phyloP scores from a whole-genome alignment of 1,140 invertebrate genomes.

The Daktulosphaira vitifoliae region DNA sequence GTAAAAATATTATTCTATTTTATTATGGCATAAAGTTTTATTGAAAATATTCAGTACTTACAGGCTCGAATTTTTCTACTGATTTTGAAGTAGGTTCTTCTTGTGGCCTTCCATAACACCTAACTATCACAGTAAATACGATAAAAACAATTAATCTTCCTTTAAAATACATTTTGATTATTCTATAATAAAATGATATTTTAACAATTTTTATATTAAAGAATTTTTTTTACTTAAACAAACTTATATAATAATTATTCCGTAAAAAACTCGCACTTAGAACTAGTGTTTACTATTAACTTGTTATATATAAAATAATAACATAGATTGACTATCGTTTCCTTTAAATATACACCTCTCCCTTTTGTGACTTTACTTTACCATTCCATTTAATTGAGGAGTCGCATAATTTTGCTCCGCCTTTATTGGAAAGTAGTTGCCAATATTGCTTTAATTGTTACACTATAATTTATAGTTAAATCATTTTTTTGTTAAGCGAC shows the following conservation, averaged over 20 bases:
- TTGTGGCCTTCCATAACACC: not conserved
- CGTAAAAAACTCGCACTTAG: not conserved
- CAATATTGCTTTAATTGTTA: too few relatives aligned
- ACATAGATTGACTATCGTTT: not conserved
- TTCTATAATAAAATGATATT: too few relatives aligned
- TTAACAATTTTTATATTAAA: too few relatives aligned
- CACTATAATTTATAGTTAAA: too few relatives aligned
- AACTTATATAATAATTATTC: too few relatives aligned
- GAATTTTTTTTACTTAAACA: too few relatives aligned
- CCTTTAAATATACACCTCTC: constrained; percentile 33
- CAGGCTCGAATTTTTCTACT: constrained; percentile 16
- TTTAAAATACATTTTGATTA: constrained; percentile 4
- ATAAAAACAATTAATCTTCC: not conserved
- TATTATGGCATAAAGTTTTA: too few relatives aligned
- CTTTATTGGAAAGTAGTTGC: constrained; percentile 9
- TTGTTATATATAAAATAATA: constrained; percentile 2
- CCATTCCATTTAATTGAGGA: not conserved
- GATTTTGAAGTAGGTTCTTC: not conserved
- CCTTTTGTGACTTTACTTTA: not conserved
- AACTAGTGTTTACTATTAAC: not conserved
- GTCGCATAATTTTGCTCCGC: constrained; percentile 14
- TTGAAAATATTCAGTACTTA: too few relatives aligned
- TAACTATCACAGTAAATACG: not conserved
- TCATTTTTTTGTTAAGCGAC: too few relatives aligned
- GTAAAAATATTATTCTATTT: too few relatives aligned